phyloP scores from a whole-genome alignment of 2,113 vertebrate genomes.

The Etia nguti region DNA sequence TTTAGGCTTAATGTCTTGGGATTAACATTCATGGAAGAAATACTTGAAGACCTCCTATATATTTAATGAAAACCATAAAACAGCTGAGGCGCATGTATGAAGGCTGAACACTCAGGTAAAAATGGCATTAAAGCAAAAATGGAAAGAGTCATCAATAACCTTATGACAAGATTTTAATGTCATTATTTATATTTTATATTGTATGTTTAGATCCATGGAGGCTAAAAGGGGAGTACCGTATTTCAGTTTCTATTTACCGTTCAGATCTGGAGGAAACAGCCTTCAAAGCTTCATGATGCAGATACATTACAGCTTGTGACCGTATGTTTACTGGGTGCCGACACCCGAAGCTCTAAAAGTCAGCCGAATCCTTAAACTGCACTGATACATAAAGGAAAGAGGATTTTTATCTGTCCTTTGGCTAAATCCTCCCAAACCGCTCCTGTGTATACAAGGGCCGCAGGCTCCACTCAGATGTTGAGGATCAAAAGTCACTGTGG shows the following conservation, averaged over 20 bases:
- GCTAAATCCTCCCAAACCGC: background rate
- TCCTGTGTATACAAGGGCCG: background rate
- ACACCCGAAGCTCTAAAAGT: background rate
- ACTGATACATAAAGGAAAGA: background rate
- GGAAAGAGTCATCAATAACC: conserved; percentile 24
- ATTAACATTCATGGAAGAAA: conserved; percentile 24
- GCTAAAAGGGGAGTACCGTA: background rate
- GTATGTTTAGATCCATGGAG: background rate
- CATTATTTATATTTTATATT: background rate
- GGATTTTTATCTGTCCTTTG: conserved; percentile 5
- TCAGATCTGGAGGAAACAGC: background rate
- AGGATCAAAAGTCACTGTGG: background rate
- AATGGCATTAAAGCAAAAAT: conserved; percentile 11
- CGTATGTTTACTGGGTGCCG: background rate
- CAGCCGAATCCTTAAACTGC: background rate
- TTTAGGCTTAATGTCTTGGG: conserved; percentile 24
- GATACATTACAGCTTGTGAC: background rate
- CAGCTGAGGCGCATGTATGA: conserved; percentile 19
- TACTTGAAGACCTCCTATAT: conserved; percentile 24
- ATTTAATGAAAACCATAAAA: conserved; percentile 32
- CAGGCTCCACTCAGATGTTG: background rate
- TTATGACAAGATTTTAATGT: background rate
- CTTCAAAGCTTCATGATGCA: background rate
- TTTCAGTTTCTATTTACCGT: background rate
- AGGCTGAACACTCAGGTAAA: conserved; percentile 9